Evolutionary conservation across 2,113 vertebrate genomes (phyloP).

Genomic region (Chaenocephalus aceratus): DNA sequence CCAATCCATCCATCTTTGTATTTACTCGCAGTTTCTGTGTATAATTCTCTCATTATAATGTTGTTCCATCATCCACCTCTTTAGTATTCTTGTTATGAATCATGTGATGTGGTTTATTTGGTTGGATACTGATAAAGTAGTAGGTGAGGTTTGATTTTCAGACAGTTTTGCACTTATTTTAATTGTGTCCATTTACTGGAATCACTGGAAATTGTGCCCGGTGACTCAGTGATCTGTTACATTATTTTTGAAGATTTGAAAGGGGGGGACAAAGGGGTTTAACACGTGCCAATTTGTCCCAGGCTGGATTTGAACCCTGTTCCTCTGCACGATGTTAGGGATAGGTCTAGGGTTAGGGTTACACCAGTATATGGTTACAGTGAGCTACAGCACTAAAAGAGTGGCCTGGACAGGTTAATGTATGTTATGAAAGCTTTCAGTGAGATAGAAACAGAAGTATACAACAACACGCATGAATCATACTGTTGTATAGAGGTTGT

Average conservation of each 20-base stretch:
- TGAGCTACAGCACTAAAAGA: too few relatives aligned
- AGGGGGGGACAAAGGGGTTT: too few relatives aligned
- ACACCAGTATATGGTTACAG: too few relatives aligned
- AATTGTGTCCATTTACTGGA: neutral
- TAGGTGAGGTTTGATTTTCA: neutral
- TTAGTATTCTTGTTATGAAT: neutral
- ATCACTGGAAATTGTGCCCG: neutral
- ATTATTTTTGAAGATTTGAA: too few relatives aligned
- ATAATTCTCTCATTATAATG: neutral
- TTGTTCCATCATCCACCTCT: constrained; percentile 33
- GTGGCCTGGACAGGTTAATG: neutral
- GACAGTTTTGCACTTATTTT: neutral
- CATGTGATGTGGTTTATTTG: neutral
- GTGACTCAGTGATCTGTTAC: neutral
- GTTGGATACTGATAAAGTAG: neutral
- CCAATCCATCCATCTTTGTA: neutral
- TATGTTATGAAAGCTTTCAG: neutral
- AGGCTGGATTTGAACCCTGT: too few relatives aligned
- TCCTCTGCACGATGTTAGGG: too few relatives aligned
- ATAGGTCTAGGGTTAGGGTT: too few relatives aligned
- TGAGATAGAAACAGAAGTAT: neutral
- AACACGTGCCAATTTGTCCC: too few relatives aligned
- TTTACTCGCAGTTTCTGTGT: neutral
- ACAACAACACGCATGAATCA: neutral
- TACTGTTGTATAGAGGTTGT: too few relatives aligned